Evolutionary conservation across 2,113 vertebrate genomes (phyloP), one percentile per base, ranked within the genome.

Genomic region (Eptesicus fuscus): DNA sequence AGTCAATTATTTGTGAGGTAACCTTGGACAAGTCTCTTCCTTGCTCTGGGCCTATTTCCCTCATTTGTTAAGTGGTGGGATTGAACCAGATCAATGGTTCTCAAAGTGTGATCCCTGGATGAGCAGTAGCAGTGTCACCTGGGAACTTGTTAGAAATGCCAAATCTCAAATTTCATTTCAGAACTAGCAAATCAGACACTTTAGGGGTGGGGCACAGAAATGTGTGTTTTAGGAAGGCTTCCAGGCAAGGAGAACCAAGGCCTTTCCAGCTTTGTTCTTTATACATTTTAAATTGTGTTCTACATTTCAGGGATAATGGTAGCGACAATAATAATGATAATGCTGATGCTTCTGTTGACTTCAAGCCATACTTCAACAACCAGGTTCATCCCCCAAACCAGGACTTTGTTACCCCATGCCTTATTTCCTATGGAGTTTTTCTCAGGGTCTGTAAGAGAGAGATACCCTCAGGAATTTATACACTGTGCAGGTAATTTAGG

Each of bases 11-110:
- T 85, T 91, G 63, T 78, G 7, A 14, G 30, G 51, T 96, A 85
- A 92, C 2, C 42, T 94, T 80, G 37, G 51, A 90, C 9, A 73
- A 88, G 23, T 84, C 78, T 94, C 32, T 93, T 88, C 30, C 61
- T 73, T 56, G 82, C 40, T 23, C 40, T 53, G 22, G 53, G 11
- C 16, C 77, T 84, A 22, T 63, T 94, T 86, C 59, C 70, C 47
- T 96, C 30, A 88, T 95, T 84, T 80, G 42, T 76, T 37, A 85
- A 83, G 56, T 86, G 37, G 40, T 85, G 84, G 28, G 28, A 70
- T 63, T 80, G 67, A 40, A 94, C 11, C 23, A 47, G 47, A 80
- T 69, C 12, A 85, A 69, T 69, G 22, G 20, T 83, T 88, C 86
- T 91, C 49, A 4, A 88, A 67, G 9, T 86, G 40, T 47, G 67